Conservation (phyloP, 2,797 vertebrate species). For the Psittacula derbiana region DNA sequence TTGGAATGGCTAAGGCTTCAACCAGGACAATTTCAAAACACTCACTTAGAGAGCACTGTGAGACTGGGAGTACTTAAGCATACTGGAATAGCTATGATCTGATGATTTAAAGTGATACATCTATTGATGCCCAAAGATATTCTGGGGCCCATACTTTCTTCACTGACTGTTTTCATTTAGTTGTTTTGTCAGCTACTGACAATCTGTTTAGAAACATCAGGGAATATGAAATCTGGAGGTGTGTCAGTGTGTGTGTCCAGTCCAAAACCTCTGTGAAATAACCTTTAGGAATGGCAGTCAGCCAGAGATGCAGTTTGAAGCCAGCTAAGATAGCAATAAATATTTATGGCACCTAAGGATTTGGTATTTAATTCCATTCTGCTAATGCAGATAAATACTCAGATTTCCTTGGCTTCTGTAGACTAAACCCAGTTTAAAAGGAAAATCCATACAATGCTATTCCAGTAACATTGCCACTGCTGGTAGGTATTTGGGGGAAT, state of each 20-base stretch:
- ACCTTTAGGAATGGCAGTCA: not conserved
- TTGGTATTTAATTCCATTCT: constrained; percentile 1
- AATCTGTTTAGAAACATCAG: constrained; percentile 23
- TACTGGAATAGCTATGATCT: constrained; percentile 24
- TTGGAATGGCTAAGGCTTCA: not conserved
- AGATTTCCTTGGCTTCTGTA: not conserved
- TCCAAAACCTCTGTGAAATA: constrained; percentile 36
- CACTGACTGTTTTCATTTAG: not conserved
- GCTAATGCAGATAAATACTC: constrained; percentile 28
- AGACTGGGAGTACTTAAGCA: constrained; percentile 25
- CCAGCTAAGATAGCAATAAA: constrained; percentile 25
- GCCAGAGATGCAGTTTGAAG: constrained; percentile 22
- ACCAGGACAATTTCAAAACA: not conserved
- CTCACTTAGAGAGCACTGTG: not conserved
- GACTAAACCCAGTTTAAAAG: not conserved
- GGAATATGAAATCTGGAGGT: constrained; percentile 9
- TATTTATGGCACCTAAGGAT: constrained; percentile 15
- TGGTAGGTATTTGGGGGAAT: not conserved
- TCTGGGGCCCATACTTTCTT: constrained; percentile 19
- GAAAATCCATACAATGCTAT: not conserved
- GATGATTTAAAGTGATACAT: constrained; percentile 47
- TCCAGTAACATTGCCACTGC: not conserved
- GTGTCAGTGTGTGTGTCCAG: not conserved
- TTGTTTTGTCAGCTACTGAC: constrained; percentile 30
- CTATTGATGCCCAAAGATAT: constrained; percentile 31